A percentile compares a stretch with the other conserved stretches of the same genome.
Conservation (phyloP, 92 coral and sea anemone genomes). For the Epizoanthus scotinus region DNA sequence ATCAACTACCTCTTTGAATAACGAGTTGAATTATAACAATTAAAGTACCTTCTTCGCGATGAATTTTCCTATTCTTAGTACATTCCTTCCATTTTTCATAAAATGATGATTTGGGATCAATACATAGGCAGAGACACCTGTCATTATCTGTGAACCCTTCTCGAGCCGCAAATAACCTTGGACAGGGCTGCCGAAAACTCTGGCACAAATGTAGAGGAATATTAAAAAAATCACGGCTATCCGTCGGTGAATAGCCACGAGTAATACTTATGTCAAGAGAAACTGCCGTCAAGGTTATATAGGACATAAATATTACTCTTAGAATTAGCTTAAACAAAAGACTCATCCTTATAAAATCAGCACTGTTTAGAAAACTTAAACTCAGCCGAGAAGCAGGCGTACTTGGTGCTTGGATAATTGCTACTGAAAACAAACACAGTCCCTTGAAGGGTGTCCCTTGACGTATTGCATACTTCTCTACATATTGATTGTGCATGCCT, state of each 20-base stretch:
- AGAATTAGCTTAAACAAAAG: neutral
- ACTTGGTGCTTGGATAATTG: too few relatives aligned
- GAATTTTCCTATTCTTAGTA: neutral
- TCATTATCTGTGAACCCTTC: neutral
- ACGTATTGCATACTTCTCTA: too few relatives aligned
- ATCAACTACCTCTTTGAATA: neutral
- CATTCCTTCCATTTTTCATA: conserved; percentile 10
- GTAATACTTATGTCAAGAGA: neutral
- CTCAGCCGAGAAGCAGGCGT: too few relatives aligned
- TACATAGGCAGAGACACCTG: neutral
- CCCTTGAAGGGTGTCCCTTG: too few relatives aligned
- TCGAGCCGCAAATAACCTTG: neutral
- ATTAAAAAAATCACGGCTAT: neutral
- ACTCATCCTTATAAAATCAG: neutral
- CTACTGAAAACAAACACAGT: too few relatives aligned
- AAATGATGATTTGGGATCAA: neutral
- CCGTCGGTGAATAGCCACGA: neutral
- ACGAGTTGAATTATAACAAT: neutral
- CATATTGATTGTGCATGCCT: too few relatives aligned
- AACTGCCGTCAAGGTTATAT: neutral
- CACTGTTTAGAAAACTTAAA: too few relatives aligned
- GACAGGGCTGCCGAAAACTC: neutral
- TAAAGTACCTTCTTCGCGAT: neutral
- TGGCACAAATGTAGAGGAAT: neutral
- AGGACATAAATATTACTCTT: neutral